Evolutionary conservation across 2,113 vertebrate genomes (phyloP).

Genomic region (Mustela lutreola): DNA sequence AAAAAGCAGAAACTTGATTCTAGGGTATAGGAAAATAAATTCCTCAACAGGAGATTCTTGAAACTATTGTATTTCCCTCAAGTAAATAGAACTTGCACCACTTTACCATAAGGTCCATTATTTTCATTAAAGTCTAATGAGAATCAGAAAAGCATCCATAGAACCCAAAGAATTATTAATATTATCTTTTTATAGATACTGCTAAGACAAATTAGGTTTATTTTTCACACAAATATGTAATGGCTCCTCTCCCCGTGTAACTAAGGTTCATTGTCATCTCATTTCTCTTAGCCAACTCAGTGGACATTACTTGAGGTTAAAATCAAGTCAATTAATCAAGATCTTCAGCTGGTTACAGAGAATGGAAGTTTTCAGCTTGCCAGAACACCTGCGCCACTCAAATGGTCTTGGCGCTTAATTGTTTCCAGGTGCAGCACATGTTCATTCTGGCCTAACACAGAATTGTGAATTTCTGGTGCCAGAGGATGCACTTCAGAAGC

Average conservation of each 20-base stretch:
- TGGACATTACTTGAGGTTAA: conserved; percentile 73
- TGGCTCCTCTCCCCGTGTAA: background rate
- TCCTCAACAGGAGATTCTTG: background rate
- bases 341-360: conserved; percentile 49
- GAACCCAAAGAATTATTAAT: conserved; percentile 27
- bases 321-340: conserved; percentile 72
- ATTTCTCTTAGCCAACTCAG: conserved; percentile 27
- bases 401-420: conserved; percentile 31
- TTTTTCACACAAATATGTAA: conserved; percentile 25
- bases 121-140: conserved; percentile 17
- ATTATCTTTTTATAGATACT: background rate
- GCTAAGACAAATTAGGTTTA: conserved; percentile 16
- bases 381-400: conserved; percentile 67
- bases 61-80: background rate
- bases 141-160: background rate
- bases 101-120: background rate
- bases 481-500: background rate
- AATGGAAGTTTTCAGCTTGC: background rate
- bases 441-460: background rate
- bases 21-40: background rate
- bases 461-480: conserved; percentile 29
- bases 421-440: conserved; percentile 58
- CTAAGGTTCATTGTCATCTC: conserved; percentile 36
- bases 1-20: background rate
- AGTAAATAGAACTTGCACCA: background rate